A percentile compares a stretch with the other conserved stretches of the same genome.
Conservation (phyloP, 2,888 invertebrate genomes). For the Meloe dianella region DNA sequence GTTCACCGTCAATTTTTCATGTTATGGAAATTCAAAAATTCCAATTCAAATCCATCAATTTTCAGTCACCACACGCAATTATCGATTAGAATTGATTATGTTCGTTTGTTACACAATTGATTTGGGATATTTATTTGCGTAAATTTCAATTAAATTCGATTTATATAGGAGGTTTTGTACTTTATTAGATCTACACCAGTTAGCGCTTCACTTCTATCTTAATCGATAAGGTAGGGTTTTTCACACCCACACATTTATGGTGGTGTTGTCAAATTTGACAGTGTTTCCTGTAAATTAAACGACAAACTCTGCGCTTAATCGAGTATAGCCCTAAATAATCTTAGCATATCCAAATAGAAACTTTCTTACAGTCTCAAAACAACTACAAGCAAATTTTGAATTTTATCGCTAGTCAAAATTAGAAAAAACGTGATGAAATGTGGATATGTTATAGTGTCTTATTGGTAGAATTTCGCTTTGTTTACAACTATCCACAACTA, state of each 20-base stretch:
- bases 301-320: no score
- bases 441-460: no score
- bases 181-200: constrained; percentile 12
- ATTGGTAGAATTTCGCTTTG: no score
- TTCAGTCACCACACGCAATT: neutral
- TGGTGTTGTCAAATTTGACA: neutral
- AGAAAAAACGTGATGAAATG: no score
- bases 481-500: no score
- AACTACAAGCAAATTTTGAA: no score
- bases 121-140: neutral
- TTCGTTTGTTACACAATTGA: neutral
- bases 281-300: neutral
- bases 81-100: neutral
- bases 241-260: neutral
- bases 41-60: neutral
- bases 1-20: constrained; percentile 19
- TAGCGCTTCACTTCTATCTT: constrained; percentile 6
- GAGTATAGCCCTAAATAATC: no score
- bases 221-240: neutral
- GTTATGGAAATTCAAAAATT: neutral
- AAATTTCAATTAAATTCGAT: neutral
- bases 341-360: no score
- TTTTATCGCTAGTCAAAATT: no score
- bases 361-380: no score
- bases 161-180: neutral